Conservation (phyloP, 2,888 invertebrate species). For the Aproaerema taeniolella region DNA sequence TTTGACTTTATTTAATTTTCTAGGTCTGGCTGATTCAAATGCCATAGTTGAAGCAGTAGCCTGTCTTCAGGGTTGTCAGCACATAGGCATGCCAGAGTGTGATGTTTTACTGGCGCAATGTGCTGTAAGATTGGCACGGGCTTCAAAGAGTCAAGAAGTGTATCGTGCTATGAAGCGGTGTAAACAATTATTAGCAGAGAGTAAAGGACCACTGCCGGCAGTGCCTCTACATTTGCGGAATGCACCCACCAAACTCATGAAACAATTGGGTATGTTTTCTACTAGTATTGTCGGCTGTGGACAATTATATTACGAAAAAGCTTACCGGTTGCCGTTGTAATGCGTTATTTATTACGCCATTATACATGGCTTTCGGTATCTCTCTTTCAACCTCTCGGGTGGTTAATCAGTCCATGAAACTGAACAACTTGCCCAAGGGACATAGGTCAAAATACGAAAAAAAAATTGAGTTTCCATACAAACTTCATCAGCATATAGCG, state of each 20-base stretch:
- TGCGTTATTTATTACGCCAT: no score
- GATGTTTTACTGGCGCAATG: constrained; percentile 87
- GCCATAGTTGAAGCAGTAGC: constrained; percentile 83
- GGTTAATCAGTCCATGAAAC: no score
- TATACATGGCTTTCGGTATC: no score
- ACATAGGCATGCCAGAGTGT: constrained; percentile 89
- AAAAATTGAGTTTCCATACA: no score
- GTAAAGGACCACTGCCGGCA: constrained; percentile 82
- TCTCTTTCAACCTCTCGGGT: no score
- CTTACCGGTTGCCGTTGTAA: no score
- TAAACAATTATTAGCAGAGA: constrained; percentile 75
- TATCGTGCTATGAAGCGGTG: constrained; percentile 79
- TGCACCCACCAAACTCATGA: constrained; percentile 88
- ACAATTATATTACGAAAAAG: no score
- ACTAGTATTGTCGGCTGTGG: not conserved
- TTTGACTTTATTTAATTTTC: constrained; percentile 13
- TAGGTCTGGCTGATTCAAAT: constrained; percentile 81
- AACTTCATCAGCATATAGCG: no score
- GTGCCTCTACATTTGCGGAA: constrained; percentile 89
- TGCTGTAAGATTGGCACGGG: constrained; percentile 85
- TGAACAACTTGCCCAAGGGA: no score
- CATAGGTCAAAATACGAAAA: no score
- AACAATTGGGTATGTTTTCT: constrained; percentile 78
- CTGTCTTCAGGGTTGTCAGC: constrained; percentile 87
- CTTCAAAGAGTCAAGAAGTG: constrained; percentile 83